Base-by-base conservation (phyloP, 30 jellyfish, hydroid and myxozoan genomes). In the Morbakka virulenta region DNA sequence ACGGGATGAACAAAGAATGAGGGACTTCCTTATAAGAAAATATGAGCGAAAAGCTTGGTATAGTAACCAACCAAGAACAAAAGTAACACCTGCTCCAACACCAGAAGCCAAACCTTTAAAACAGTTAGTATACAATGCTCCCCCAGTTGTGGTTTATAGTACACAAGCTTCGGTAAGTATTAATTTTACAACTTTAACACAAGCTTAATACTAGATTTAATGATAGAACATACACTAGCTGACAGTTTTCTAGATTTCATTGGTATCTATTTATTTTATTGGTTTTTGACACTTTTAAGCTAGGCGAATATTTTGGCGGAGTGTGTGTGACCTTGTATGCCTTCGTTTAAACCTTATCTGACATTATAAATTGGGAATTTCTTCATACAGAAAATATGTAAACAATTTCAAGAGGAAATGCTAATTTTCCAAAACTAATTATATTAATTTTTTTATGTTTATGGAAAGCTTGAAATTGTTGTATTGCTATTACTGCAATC, bases 41-140 rank as follows among this genome's bases (percentile, higher is more conserved):
- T 89, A 89, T 64, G 97, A 89, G 65, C 64, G 97, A 51, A 82
- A 83, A 72, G 77, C 79, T 57, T 89, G 97, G 97, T 89, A 82
- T 72, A 89, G 95, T 50, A 77, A 62, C 61, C 93, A 81, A 34
- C 97, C 97, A 22, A 79, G 72, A 34, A 86, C 69, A 33, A 83
- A 79, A 35, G 70, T 75, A 26, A 81, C 47, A 2, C 88, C 78
- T 33, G 76, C 50, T 62, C 87, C 74, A 30, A 80, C 67, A 34
- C 95, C 95, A 53, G 97, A 89, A 77, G 95, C 85, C 9, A 89
- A 83, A 51, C 97, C 97, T 9, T 52, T 89, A 68, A 89, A 89
- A 52, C 79, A 89, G 3, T 74, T 89, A 49, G 77, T 83, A 13
- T 95, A 89, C 32, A 82, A 35, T 57, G 48, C 93, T 0, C 85